These are phyloP conservation scores for Podabrus alpinus DNA, from an alignment of 2,888 invertebrate species.

Conservation along the genomic window DNA sequence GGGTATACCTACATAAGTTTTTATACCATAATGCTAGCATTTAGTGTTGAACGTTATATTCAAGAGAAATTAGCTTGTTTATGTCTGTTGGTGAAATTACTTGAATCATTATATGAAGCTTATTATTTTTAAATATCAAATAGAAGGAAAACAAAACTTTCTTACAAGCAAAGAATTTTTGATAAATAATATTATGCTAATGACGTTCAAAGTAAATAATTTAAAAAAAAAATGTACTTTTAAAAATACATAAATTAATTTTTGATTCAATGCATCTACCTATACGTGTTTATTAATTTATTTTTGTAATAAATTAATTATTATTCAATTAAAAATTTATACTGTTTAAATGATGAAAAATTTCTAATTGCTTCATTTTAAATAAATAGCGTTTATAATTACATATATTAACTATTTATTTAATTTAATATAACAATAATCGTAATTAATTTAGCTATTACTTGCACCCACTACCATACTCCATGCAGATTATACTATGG, in stretches of 20 bases:
- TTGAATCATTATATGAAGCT: background rate
- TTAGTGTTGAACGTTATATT: background rate
- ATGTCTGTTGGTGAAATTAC: background rate
- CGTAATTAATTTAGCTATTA: background rate
- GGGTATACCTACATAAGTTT: too few relatives aligned
- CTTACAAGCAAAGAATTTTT: background rate
- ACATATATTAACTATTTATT: background rate
- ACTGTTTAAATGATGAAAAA: background rate
- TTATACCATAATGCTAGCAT: background rate
- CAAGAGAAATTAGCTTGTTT: background rate
- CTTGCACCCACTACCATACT: constrained; percentile 14
- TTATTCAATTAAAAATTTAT: background rate
- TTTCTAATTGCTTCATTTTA: background rate
- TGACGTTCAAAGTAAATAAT: background rate
- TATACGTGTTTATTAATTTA: too few relatives aligned
- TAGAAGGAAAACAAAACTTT: background rate
- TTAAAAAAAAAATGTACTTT: too few relatives aligned
- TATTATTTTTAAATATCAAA: background rate
- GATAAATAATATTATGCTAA: background rate
- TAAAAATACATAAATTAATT: too few relatives aligned
- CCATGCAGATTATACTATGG: constrained; percentile 14
- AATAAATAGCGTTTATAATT: background rate
- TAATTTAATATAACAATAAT: background rate
- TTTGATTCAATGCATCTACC: too few relatives aligned
- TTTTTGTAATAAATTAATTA: background rate